phyloP scores from a whole-genome alignment of 2,113 vertebrate genomes.

The Oryzias melastigma region DNA sequence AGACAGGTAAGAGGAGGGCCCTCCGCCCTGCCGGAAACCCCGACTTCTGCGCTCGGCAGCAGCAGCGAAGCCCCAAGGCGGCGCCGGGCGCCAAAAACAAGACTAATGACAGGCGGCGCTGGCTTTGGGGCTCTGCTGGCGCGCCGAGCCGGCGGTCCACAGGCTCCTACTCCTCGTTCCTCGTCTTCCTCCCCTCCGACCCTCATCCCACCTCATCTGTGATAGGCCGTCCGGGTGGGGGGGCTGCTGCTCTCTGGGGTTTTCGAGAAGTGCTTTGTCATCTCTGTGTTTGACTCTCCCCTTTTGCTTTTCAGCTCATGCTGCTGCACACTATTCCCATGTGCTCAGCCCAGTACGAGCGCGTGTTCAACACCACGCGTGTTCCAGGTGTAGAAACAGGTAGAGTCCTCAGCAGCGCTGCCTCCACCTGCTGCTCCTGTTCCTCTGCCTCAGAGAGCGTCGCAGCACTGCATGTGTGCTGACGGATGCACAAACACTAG shows the following conservation, averaged over 20 bases:
- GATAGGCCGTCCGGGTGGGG: conserved; percentile 35
- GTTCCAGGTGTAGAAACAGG: conserved; percentile 93
- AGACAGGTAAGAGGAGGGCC: conserved; percentile 86
- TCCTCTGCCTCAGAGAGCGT: conserved; percentile 36
- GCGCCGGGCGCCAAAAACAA: neutral
- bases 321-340: conserved; percentile 92
- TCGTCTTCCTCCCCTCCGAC: conserved; percentile 36
- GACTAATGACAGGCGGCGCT: neutral
- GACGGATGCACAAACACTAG: conserved; percentile 32
- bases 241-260: conserved; percentile 48
- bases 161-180: conserved; percentile 54
- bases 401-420: conserved; percentile 75
- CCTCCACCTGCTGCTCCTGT: conserved; percentile 52
- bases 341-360: conserved; percentile 97
- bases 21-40: conserved; percentile 45
- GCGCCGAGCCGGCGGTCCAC: conserved; percentile 32
- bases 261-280: conserved; percentile 59
- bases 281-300: conserved; percentile 75
- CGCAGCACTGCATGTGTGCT: conserved; percentile 44
- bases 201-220: conserved; percentile 36
- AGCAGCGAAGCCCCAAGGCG: conserved; percentile 46
- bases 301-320: conserved; percentile 83
- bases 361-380: conserved; percentile 92
- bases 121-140: conserved; percentile 49
- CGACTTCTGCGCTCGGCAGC: conserved; percentile 42